Base-by-base conservation (phyloP, 1,140 invertebrate species). In the Nephila pilipes region DNA sequence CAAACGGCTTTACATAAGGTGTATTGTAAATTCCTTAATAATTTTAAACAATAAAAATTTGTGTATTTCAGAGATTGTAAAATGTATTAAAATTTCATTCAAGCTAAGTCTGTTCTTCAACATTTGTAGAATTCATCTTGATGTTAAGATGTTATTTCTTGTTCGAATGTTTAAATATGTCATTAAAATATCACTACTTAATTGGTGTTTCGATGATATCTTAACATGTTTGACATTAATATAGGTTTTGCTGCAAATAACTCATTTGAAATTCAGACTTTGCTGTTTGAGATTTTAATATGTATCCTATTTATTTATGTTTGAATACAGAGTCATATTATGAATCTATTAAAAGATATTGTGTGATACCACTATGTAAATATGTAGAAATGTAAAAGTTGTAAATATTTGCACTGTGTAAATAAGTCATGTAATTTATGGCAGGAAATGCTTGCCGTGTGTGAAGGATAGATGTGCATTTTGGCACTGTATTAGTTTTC, bases 351-450 rank as follows among this genome's bases (percentile, higher is more conserved):
- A 55, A 80, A 55, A 90, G 87, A 58, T 85, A 46, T 60, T 90
- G 87, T 90, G 87, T 90, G 87, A 90, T 90, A 90, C 69, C 69
- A 46, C 87, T 57, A 22, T 90, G 65, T 90, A 79, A 79, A 90
- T 79, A 90, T 90, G 69, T 90, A 79, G 58, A 90, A 90, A 79
- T 90, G 87, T 90, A 90, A 79, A 80, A 90, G 87, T 54, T 90
- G 87, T 90, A 90, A 79, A 90, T 90, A 79, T 32, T 38, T 90
- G 69, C 87, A 79, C 87, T 90, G 20, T 90, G 87, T 90, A 90
- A 54, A 90, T 90, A 90, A 90, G 87, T 90, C 87, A 90, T 90
- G 69, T 90, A 79, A 90, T 88, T 88, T 90, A 80, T 90, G 87
- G 69, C 65, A 90, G 29, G 65, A 79, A n/a, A 69, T 36, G 36